These are phyloP conservation scores for Periparus ater DNA, from an alignment of 2,797 vertebrate species.

Conservation along the genomic window DNA sequence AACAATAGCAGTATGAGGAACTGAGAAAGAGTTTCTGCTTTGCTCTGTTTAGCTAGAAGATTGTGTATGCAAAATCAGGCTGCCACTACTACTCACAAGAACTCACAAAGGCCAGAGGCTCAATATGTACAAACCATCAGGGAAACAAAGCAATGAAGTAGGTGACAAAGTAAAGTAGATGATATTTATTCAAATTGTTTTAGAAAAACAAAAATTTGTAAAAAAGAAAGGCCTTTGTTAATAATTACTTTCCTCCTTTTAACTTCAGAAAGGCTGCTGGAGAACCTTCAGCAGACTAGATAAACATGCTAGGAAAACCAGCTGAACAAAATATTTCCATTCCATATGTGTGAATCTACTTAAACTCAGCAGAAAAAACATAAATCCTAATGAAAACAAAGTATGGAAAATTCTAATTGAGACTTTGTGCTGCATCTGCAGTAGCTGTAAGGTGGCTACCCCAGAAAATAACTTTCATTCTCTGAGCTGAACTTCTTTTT, in stretches of 20 bases:
- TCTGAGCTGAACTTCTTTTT: background rate
- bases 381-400: constrained; percentile 18
- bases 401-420: background rate
- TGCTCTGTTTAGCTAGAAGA: background rate
- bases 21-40: background rate
- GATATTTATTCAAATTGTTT: background rate
- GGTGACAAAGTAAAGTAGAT: background rate
- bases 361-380: background rate
- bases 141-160: background rate
- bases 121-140: background rate
- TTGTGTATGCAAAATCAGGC: background rate
- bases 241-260: background rate
- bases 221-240: background rate
- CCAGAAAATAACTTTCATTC: background rate
- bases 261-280: background rate
- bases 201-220: background rate
- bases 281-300: background rate
- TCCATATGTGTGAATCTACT: background rate
- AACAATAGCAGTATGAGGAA: background rate
- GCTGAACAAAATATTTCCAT: background rate
- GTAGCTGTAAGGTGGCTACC: background rate
- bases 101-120: background rate
- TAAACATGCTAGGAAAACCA: background rate
- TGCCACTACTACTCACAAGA: background rate
- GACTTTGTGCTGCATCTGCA: background rate